Percentiles rank a stretch among this genome's conserved stretches.
Conservation (phyloP, 2,797 vertebrate species). For the Enteromius paludinosus region DNA sequence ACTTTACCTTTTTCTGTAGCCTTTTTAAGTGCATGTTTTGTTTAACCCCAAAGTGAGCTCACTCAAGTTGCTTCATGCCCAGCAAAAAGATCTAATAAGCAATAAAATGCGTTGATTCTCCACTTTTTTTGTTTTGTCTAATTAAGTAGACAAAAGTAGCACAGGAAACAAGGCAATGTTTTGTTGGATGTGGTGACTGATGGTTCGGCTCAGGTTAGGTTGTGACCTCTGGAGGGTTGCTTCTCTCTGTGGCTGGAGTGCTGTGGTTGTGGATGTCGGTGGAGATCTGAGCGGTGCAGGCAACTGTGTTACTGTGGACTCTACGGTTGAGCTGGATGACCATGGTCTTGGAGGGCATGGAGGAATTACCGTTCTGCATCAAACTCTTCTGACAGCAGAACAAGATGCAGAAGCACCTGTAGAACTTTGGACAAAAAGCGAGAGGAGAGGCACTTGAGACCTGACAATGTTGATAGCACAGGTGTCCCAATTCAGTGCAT, state of each 20-base stretch:
- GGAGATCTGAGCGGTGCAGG: constrained; percentile 68
- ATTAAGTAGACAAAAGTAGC: not conserved
- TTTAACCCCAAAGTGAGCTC: not conserved
- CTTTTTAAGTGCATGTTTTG: not conserved
- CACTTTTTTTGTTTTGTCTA: not conserved
- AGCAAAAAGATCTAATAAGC: not conserved
- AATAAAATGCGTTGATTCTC: not conserved
- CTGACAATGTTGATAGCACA: not conserved
- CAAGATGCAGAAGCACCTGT: constrained; percentile 84
- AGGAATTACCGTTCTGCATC: constrained; percentile 65
- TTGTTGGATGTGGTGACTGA: not conserved
- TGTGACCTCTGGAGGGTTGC: constrained; percentile 46
- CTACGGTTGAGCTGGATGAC: constrained; percentile 77
- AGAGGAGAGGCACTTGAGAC: not conserved
- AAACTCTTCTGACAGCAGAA: constrained; percentile 73
- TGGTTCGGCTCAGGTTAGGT: constrained; percentile 41
- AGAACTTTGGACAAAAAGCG: constrained; percentile 74
- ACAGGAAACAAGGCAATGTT: not conserved
- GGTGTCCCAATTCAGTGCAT: not conserved
- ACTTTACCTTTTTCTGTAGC: not conserved
- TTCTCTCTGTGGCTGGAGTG: constrained; percentile 48
- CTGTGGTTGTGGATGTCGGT: constrained; percentile 61
- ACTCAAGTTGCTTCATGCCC: not conserved
- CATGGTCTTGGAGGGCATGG: constrained; percentile 76
- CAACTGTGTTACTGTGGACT: constrained; percentile 66